Conservation (phyloP, 2,113 vertebrate genomes). For the Malurus cyaneus region DNA sequence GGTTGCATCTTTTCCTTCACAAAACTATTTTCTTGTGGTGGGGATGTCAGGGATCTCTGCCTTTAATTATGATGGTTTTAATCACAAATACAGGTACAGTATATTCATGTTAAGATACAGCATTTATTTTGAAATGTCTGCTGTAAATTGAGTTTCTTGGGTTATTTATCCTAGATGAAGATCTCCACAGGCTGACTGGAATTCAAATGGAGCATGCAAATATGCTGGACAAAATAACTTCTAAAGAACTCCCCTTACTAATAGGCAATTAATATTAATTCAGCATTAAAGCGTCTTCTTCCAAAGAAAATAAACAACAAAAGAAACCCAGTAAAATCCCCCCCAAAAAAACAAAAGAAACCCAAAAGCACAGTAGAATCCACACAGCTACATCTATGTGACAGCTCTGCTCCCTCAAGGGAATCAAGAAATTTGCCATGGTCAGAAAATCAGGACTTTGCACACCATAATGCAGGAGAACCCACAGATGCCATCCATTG, state of each 20-base stretch:
- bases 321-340: not conserved
- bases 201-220: not conserved
- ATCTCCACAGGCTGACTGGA: not conserved
- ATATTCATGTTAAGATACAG: not conserved
- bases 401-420: not conserved
- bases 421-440: not conserved
- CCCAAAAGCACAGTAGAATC: not conserved
- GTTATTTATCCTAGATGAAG: not conserved
- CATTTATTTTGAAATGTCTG: not conserved
- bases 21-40: not conserved
- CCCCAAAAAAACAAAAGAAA: not conserved
- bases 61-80: not conserved
- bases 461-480: fast-evolving
- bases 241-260: not conserved
- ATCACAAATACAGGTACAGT: not conserved
- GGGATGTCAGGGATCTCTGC: not conserved
- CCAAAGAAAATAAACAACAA: not conserved
- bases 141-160: not conserved
- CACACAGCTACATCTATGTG: fast-evolving
- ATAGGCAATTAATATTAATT: not conserved
- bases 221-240: not conserved
- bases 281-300: not conserved
- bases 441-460: not conserved
- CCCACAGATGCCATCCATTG: not conserved
- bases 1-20: not conserved